These are phyloP conservation scores for Parnassius apollo DNA, from an alignment of 2,888 invertebrate genomes.

Conservation along the genomic window DNA sequence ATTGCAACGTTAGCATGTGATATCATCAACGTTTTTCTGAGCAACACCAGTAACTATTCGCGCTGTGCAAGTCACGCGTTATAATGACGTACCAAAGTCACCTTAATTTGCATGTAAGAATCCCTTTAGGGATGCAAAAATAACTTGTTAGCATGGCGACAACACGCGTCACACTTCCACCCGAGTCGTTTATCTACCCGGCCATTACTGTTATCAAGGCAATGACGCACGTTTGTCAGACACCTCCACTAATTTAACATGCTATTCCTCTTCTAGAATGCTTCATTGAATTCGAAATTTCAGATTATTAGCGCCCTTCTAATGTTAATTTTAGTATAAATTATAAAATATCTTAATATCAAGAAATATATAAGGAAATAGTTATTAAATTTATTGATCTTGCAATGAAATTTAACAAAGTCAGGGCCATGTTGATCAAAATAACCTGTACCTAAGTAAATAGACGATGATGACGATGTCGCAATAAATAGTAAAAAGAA, in stretches of 20 bases:
- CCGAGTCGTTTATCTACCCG: conserved; percentile 34
- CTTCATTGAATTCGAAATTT: conserved; percentile 11
- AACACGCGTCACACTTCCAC: conserved; percentile 36
- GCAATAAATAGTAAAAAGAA: no score
- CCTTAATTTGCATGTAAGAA: conserved; percentile 10
- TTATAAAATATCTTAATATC: no score
- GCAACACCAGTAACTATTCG: neutral
- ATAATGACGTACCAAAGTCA: conserved; percentile 12
- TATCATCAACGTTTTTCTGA: neutral
- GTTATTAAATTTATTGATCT: no score
- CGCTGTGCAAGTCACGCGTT: conserved; percentile 19
- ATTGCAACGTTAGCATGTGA: neutral
- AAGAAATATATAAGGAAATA: no score
- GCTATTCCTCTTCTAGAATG: conserved; percentile 17
- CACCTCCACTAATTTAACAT: conserved; percentile 30
- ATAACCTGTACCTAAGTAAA: no score
- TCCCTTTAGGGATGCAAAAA: conserved; percentile 15
- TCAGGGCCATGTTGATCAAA: no score
- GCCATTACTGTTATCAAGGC: conserved; percentile 44
- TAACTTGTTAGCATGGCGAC: conserved; percentile 35
- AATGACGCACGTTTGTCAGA: conserved; percentile 44
- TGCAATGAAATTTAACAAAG: no score
- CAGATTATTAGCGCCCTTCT: neutral
- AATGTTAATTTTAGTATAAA: no score
- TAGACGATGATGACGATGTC: no score